These are phyloP conservation scores for Drosophila mojavensis DNA, from an alignment of 1,140 invertebrate species.

Conservation along the genomic window DNA sequence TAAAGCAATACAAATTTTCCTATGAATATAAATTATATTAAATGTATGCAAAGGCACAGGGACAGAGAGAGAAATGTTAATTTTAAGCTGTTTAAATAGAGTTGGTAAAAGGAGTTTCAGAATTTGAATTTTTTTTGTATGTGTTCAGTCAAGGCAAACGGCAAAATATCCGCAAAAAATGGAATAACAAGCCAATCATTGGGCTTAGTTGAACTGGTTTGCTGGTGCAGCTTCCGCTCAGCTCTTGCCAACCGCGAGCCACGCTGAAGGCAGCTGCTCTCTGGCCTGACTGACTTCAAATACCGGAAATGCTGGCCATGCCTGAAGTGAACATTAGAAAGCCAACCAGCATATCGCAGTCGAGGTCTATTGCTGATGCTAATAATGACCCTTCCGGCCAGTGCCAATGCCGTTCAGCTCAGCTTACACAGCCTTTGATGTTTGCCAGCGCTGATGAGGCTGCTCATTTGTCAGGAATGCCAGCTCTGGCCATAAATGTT, in stretches of 20 bases:
- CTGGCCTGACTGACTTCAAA: background rate
- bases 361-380: background rate
- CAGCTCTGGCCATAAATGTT: background rate
- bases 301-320: constrained; percentile 6
- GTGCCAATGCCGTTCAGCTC: background rate
- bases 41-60: background rate
- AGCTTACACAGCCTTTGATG: background rate
- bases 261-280: background rate
- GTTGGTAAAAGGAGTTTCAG: background rate
- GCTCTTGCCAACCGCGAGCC: background rate
- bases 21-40: background rate
- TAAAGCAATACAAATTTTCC: background rate
- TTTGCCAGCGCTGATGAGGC: constrained; percentile 2
- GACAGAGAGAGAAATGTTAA: background rate
- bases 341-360: background rate
- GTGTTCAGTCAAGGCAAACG: background rate
- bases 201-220: background rate
- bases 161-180: background rate
- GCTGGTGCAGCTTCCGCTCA: background rate
- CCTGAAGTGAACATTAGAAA: background rate
- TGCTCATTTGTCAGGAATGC: background rate
- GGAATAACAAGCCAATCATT: constrained; percentile 6
- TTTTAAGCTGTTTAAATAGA: background rate
- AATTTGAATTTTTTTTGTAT: background rate
- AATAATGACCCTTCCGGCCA: constrained; percentile 5